These are phyloP conservation scores for Perithous albicinctus DNA, from an alignment of 2,888 invertebrate species.

Conservation along the genomic window DNA sequence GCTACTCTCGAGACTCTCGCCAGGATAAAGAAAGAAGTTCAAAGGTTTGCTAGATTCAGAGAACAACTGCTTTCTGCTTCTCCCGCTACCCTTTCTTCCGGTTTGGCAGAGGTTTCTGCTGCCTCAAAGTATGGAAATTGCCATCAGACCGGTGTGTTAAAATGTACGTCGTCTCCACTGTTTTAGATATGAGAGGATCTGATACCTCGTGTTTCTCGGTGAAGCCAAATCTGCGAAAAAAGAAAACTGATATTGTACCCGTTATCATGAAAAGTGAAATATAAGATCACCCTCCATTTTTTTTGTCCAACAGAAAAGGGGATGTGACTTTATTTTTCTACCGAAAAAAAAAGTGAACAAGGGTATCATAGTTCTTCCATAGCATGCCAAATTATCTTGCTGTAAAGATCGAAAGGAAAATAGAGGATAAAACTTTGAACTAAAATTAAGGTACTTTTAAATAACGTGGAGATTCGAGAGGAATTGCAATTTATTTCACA, in stretches of 20 bases:
- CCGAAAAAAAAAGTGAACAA: background rate
- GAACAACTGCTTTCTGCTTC: constrained; percentile 33
- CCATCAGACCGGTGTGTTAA: background rate
- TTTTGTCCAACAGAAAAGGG: background rate
- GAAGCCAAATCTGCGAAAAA: constrained; percentile 30
- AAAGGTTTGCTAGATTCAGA: constrained; percentile 14
- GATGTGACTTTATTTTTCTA: background rate
- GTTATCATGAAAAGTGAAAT: constrained; percentile 29
- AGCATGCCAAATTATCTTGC: background rate
- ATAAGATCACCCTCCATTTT: constrained; percentile 1
- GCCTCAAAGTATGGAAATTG: constrained; percentile 18
- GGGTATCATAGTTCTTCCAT: background rate
- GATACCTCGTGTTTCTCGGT: background rate
- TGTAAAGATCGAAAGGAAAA: background rate
- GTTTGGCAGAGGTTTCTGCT: constrained; percentile 15
- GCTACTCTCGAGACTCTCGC: constrained; percentile 18
- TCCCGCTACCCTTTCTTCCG: constrained; percentile 21
- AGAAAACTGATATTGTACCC: background rate
- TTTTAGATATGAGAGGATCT: background rate
- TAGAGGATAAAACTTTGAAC: background rate
- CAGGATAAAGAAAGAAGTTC: constrained; percentile 38
- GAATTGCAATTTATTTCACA: too few species aligned
- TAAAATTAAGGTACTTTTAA: background rate
- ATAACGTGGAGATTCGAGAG: too few species aligned
- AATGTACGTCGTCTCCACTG: constrained; percentile 18